phyloP scores from a whole-genome alignment of 2,113 vertebrate genomes.

The Gopherus flavomarginatus region DNA sequence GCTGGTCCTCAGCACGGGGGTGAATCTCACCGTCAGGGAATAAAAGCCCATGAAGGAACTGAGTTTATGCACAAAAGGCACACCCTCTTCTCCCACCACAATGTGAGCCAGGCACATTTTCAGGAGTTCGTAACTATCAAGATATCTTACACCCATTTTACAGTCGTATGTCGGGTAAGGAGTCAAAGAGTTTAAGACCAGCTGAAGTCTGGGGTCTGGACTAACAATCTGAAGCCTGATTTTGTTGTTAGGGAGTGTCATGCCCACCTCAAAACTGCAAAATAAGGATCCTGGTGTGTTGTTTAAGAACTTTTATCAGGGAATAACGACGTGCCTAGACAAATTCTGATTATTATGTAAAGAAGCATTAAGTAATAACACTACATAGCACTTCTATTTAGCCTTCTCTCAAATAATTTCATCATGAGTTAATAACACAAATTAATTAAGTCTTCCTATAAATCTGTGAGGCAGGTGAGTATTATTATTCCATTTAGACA shows the following conservation, averaged over 20 bases:
- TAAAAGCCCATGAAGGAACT: rapidly evolving
- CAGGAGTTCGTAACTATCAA: background rate
- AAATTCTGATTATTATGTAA: background rate
- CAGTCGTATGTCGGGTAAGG: rapidly evolving
- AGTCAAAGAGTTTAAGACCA: background rate
- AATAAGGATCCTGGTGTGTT: background rate
- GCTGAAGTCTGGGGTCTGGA: background rate
- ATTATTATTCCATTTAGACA: background rate
- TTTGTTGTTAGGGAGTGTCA: background rate
- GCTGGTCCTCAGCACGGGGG: rapidly evolving
- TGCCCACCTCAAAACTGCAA: background rate
- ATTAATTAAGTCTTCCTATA: background rate
- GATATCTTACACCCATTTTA: rapidly evolving
- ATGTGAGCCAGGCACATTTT: rapidly evolving
- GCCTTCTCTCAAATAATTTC: background rate
- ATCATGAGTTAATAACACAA: background rate
- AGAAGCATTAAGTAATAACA: background rate
- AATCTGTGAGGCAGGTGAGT: background rate
- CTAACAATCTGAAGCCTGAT: background rate
- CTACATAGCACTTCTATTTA: background rate
- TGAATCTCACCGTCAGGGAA: background rate
- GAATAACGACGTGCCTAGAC: background rate
- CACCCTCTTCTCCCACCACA: background rate
- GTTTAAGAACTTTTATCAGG: background rate
- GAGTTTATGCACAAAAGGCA: rapidly evolving